Evolutionary conservation across 1,140 invertebrate species (phyloP).

Genomic region (Drosophila obscura): DNA sequence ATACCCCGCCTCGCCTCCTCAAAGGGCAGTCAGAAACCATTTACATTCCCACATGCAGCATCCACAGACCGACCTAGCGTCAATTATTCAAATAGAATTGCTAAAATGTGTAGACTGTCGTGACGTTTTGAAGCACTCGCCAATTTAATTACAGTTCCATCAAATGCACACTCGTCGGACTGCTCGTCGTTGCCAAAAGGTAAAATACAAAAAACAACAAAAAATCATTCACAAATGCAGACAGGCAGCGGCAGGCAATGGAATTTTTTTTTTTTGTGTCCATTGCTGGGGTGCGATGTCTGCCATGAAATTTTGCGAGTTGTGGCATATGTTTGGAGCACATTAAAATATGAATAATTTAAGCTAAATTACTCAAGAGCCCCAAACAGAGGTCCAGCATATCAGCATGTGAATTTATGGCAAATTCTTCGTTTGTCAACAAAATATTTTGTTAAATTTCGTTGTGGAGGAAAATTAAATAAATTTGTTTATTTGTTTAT

Average conservation of each 20-base stretch:
- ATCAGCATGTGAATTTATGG: too few species aligned
- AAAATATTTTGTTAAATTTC: too few species aligned
- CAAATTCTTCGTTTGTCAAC: too few species aligned
- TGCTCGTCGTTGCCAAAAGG: background rate
- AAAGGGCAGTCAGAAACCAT: constrained; percentile 3
- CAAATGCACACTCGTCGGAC: constrained; percentile 43
- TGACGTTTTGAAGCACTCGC: constrained; percentile 25
- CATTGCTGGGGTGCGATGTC: constrained; percentile 3
- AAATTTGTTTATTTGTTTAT: background rate
- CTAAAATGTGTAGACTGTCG: constrained; percentile 57
- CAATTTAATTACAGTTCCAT: constrained; percentile 58
- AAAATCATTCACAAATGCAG: constrained; percentile 46
- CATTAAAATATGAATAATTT: constrained; percentile 59
- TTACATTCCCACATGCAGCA: constrained; percentile 10
- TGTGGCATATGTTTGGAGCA: constrained; percentile 17
- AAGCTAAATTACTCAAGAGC: constrained; percentile 6
- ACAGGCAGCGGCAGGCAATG: constrained; percentile 32
- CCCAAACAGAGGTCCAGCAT: too few species aligned
- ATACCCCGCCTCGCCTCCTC: background rate
- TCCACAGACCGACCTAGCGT: constrained; percentile 28
- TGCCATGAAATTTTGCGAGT: constrained; percentile 9
- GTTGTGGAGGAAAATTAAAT: background rate
- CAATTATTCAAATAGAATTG: constrained; percentile 68
- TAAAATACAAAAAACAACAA: constrained; percentile 2
- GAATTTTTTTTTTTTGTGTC: constrained; percentile 24